Conservation (phyloP, 2,888 invertebrate species). For the Nineta flava region DNA sequence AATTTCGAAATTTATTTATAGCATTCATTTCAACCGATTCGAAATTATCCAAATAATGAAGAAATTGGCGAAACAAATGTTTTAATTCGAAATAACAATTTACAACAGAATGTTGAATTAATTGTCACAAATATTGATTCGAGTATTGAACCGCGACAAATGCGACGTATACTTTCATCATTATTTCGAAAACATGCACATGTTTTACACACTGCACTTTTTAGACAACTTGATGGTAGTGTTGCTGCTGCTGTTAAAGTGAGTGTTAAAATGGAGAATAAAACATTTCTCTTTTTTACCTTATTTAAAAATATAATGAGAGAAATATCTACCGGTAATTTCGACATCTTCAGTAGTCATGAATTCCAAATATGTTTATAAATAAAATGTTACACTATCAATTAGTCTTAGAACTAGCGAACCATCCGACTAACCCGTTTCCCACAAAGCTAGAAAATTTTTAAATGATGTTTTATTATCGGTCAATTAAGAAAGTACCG, state of each 20-base stretch:
- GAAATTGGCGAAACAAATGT: neutral
- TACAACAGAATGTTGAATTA: slow-evolving; percentile 34
- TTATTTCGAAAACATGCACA: slow-evolving; percentile 48
- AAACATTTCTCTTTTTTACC: no score
- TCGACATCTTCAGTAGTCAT: no score
- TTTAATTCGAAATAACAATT: neutral
- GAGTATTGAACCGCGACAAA: slow-evolving; percentile 45
- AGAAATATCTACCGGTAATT: no score
- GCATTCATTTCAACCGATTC: slow-evolving; percentile 6
- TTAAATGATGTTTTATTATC: no score
- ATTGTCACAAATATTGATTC: slow-evolving; percentile 56
- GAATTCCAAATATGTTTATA: no score
- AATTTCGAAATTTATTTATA: neutral
- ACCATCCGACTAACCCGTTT: no score
- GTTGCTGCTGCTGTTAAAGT: slow-evolving; percentile 56
- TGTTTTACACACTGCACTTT: slow-evolving; percentile 38
- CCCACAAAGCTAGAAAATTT: no score
- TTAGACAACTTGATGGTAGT: slow-evolving; percentile 46
- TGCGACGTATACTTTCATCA: slow-evolving; percentile 42
- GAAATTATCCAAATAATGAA: slow-evolving; percentile 1
- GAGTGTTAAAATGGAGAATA: slow-evolving; percentile 22
- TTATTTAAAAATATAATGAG: no score
- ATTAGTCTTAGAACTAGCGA: no score
- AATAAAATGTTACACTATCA: no score
- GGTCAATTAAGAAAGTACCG: no score